Conservation (phyloP, 2,888 invertebrate genomes). For the Xestia ashworthii region DNA sequence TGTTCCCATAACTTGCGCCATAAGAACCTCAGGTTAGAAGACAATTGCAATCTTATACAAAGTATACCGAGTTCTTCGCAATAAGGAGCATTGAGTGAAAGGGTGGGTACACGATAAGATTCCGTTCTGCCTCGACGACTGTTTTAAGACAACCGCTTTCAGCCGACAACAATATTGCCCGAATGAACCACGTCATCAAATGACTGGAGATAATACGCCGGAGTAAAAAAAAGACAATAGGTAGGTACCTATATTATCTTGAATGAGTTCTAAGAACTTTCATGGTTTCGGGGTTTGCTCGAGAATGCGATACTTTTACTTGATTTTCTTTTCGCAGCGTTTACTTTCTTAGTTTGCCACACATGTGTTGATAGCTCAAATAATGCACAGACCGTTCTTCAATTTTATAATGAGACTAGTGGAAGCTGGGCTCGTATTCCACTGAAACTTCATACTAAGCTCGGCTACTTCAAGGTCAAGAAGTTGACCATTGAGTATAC, state of each 20-base stretch:
- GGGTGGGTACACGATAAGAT: slow-evolving; percentile 80
- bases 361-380: neutral
- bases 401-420: neutral
- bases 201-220: slow-evolving; percentile 60
- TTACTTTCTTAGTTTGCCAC: slow-evolving; percentile 16
- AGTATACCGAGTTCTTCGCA: slow-evolving; percentile 80
- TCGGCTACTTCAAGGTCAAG: neutral
- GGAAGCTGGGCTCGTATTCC: neutral
- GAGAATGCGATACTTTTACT: slow-evolving; percentile 28
- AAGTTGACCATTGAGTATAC: too few species aligned
- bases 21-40: slow-evolving; percentile 67
- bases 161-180: slow-evolving; percentile 57
- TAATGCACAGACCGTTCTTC: neutral
- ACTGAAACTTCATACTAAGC: neutral
- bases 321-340: slow-evolving; percentile 16
- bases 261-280: slow-evolving; percentile 52
- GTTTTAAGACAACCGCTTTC: slow-evolving; percentile 66
- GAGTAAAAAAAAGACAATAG: slow-evolving; percentile 64
- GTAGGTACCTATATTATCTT: slow-evolving; percentile 42
- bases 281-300: slow-evolving; percentile 27
- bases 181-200: slow-evolving; percentile 63
- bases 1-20: slow-evolving; percentile 65
- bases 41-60: slow-evolving; percentile 81
- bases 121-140: slow-evolving; percentile 71
- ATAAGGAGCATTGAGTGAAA: slow-evolving; percentile 83